These are phyloP conservation scores for Microctonus brassicae DNA, from an alignment of 2,888 invertebrate genomes.

Conservation along the genomic window DNA sequence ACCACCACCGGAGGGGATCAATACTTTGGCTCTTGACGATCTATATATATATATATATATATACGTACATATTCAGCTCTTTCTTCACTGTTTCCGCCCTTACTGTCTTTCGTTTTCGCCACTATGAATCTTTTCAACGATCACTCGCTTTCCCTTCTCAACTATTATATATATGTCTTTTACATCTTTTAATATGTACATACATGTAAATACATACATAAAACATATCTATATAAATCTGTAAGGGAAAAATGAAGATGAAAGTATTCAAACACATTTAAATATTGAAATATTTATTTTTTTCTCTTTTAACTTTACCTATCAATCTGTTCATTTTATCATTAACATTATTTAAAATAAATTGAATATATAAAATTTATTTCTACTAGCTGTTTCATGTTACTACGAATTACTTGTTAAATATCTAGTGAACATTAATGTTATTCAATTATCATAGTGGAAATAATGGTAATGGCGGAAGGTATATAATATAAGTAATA, in stretches of 20 bases:
- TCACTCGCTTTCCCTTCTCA: neutral
- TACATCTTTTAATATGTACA: neutral
- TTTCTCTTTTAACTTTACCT: too few relatives aligned
- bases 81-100: conserved; percentile 29
- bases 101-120: neutral
- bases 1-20: conserved; percentile 60
- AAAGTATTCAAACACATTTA: neutral
- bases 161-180: too few relatives aligned
- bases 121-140: neutral
- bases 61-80: too few relatives aligned
- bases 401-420: neutral
- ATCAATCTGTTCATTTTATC: too few relatives aligned
- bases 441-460: neutral
- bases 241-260: neutral
- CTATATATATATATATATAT: conserved; percentile 5
- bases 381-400: neutral
- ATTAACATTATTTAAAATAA: too few relatives aligned
- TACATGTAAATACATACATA: too few relatives aligned
- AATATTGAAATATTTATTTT: neutral
- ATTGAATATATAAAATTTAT: too few relatives aligned
- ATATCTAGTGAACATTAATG: neutral
- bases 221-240: neutral
- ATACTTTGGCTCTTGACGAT: conserved; percentile 57
- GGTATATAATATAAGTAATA: neutral
- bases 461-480: neutral